These are phyloP conservation scores for Oncorhynchus mykiss DNA, from an alignment of 2,113 vertebrate species.

Conservation along the genomic window DNA sequence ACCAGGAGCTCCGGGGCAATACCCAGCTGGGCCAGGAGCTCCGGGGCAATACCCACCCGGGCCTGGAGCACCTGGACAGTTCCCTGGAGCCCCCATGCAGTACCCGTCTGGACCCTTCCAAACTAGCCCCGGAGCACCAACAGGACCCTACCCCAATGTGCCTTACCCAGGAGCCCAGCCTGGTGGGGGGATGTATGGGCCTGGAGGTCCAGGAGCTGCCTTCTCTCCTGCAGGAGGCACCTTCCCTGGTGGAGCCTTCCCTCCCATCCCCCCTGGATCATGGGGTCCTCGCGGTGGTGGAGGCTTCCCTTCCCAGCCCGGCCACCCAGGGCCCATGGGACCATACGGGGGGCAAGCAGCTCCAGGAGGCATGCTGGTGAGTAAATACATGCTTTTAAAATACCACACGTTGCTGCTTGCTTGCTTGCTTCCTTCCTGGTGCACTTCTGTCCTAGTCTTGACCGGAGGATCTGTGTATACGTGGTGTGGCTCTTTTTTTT, in stretches of 20 bases:
- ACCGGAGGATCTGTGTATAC: neutral
- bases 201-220: constrained; percentile 63
- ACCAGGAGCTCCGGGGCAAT: constrained; percentile 68
- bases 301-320: constrained; percentile 67
- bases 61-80: constrained; percentile 64
- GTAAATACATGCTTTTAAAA: constrained; percentile 25
- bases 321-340: constrained; percentile 60
- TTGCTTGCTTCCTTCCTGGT: constrained; percentile 27
- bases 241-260: constrained; percentile 66
- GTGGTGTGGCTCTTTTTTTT: constrained; percentile 17
- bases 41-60: constrained; percentile 60
- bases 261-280: constrained; percentile 69
- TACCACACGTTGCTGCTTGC: constrained; percentile 16
- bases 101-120: constrained; percentile 71
- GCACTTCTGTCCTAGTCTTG: neutral
- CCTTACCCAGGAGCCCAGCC: constrained; percentile 65
- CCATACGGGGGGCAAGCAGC: constrained; percentile 69
- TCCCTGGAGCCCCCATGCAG: constrained; percentile 62
- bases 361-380: constrained; percentile 74
- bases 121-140: constrained; percentile 71
- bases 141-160: constrained; percentile 70
- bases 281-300: constrained; percentile 69
- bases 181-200: constrained; percentile 70
- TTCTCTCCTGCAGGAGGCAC: constrained; percentile 60
- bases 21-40: constrained; percentile 65